Evolutionary conservation across 2,888 invertebrate species (phyloP), one percentile per base, ranked within the genome.

Genomic region (Trissonchulus latispiculum): DNA sequence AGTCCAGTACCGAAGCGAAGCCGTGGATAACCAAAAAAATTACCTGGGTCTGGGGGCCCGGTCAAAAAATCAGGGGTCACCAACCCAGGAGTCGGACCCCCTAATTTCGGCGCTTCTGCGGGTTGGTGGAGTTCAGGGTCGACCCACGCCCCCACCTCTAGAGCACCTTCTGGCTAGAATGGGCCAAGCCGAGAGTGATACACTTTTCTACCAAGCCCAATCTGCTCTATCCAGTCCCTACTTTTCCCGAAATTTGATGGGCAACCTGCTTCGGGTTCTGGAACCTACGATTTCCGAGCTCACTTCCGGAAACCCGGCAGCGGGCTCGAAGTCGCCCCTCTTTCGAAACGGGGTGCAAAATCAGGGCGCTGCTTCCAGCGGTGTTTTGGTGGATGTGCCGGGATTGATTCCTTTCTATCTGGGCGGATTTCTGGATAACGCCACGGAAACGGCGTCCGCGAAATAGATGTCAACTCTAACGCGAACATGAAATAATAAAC

Each of bases 391-490:
- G 28, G 69, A 33, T n/a, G n/a, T 68, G 2, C 69, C 69, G 3
- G 69, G 69, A 68, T 8, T 68, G n/a, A n/a, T 33, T 8, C 69
- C 69, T 35, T n/a, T 68, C 36, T 68, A 68, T 33, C 2, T 68
- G 35, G 69, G 69, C 33, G 69, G 69, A 8, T 68, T 68, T 33
- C 28, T 68, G 35, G 36, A 68, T 48, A n/a, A n/a, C n/a, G n/a
- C n/a, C n/a, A n/a, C n/a, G n/a, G n/a, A n/a, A n/a, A n/a, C n/a
- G n/a, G n/a, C n/a, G n/a, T n/a, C n/a, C n/a, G n/a, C n/a, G n/a
- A n/a, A n/a, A n/a, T n/a, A n/a, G n/a, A n/a, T n/a, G n/a, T n/a
- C n/a, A n/a, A n/a, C n/a, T n/a, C n/a, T n/a, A n/a, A n/a, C n/a
- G n/a, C n/a, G n/a, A n/a, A n/a, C n/a, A n/a, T n/a, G n/a, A n/a